Evolutionary conservation across 2,113 vertebrate genomes (phyloP).

Genomic region (Prolemur simus): DNA sequence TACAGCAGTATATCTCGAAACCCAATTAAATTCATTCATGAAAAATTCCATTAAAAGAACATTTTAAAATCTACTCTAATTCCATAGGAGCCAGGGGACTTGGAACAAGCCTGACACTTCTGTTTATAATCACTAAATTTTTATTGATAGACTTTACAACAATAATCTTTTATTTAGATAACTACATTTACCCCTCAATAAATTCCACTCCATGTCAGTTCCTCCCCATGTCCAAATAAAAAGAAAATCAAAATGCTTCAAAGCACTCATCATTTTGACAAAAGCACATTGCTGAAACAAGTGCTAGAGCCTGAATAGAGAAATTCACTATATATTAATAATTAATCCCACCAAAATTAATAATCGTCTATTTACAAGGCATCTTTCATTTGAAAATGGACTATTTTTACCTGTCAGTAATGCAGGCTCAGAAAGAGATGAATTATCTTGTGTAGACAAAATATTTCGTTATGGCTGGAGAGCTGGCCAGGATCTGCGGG

Average conservation of each 20-base stretch:
- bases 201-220: slow-evolving; percentile 37
- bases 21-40: slow-evolving; percentile 71
- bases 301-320: not conserved
- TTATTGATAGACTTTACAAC: slow-evolving; percentile 62
- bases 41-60: slow-evolving; percentile 70
- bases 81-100: slow-evolving; percentile 44
- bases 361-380: slow-evolving; percentile 37
- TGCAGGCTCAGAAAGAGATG: not conserved
- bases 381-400: not conserved
- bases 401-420: not conserved
- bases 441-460: not conserved
- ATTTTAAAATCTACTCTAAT: slow-evolving; percentile 66
- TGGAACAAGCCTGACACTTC: slow-evolving; percentile 52
- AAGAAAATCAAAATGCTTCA: slow-evolving; percentile 24
- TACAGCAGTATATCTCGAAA: slow-evolving; percentile 42
- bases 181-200: slow-evolving; percentile 29
- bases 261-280: slow-evolving; percentile 22
- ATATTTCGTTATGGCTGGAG: not conserved
- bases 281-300: slow-evolving; percentile 40
- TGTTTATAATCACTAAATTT: slow-evolving; percentile 60
- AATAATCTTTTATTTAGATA: slow-evolving; percentile 62
- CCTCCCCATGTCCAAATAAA: slow-evolving; percentile 33
- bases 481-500: not conserved
- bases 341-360: slow-evolving; percentile 68
- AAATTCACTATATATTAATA: slow-evolving; percentile 59